Percentiles rank a stretch among this genome's conserved stretches.
Evolutionary conservation across 2,888 invertebrate species (phyloP).

Genomic region (Orchestes rusci): DNA sequence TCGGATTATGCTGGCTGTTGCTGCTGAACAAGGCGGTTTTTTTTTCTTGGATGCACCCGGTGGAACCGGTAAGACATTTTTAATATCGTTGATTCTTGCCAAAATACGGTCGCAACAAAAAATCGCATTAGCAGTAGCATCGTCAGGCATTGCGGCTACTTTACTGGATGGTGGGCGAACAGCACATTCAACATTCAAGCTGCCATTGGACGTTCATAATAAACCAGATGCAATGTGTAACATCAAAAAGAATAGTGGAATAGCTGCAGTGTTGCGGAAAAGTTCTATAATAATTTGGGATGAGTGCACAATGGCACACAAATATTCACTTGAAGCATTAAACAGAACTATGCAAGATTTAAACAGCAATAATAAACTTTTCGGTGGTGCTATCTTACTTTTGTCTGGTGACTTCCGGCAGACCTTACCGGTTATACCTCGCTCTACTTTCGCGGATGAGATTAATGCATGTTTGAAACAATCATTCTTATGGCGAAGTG

Average conservation of each 20-base stretch:
- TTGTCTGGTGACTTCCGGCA: constrained; percentile 12
- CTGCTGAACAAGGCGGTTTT: background rate
- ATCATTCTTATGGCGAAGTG: constrained; percentile 10
- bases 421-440: constrained; percentile 27
- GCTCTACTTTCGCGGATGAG: constrained; percentile 34
- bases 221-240: background rate
- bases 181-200: constrained; percentile 4
- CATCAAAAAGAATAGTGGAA: constrained; percentile 20
- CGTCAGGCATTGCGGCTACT: constrained; percentile 13
- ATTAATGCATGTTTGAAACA: constrained; percentile 29
- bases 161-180: constrained; percentile 4
- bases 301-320: constrained; percentile 9
- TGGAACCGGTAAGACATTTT: constrained; percentile 13
- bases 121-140: constrained; percentile 7
- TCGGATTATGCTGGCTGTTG: background rate
- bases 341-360: constrained; percentile 6
- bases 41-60: constrained; percentile 18
- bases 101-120: background rate
- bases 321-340: constrained; percentile 9
- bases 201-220: background rate
- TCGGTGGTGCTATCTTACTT: constrained; percentile 7
- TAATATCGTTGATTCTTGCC: too few species aligned
- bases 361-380: background rate
- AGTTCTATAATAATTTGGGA: constrained; percentile 13
- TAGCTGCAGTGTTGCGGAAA: constrained; percentile 2